These are phyloP conservation scores for Agapetus fuscipes DNA, from an alignment of 2,888 invertebrate species.

Conservation along the genomic window DNA sequence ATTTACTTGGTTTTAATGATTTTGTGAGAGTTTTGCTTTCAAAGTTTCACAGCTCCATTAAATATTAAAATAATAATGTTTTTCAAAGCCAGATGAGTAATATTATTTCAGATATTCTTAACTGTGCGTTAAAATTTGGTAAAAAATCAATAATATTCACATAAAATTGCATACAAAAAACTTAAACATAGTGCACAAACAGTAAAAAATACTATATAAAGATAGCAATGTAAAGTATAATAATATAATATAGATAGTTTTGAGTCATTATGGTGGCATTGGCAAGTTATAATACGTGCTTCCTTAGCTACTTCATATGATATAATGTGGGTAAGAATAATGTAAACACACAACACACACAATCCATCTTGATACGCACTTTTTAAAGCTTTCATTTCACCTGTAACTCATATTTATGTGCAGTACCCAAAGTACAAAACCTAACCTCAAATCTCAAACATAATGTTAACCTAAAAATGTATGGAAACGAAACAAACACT, in stretches of 20 bases:
- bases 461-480: too few relatives aligned
- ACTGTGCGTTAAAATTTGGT: too few relatives aligned
- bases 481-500: too few relatives aligned
- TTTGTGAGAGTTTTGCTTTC: too few relatives aligned
- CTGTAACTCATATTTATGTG: conserved; percentile 14
- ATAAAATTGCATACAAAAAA: not conserved
- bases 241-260: conserved; percentile 3
- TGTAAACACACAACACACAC: conserved; percentile 8
- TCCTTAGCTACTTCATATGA: conserved; percentile 12
- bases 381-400: conserved; percentile 21
- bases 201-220: not conserved
- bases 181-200: not conserved
- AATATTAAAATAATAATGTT: too few relatives aligned
- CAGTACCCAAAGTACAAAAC: conserved; percentile 3
- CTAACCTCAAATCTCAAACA: too few relatives aligned
- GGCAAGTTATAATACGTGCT: conserved; percentile 22
- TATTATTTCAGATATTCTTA: too few relatives aligned
- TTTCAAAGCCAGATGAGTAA: too few relatives aligned
- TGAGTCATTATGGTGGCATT: conserved; percentile 13
- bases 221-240: not conserved
- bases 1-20: too few relatives aligned
- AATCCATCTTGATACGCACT: conserved; percentile 20
- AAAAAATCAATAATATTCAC: too few relatives aligned
- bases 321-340: too few relatives aligned
- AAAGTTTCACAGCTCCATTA: too few relatives aligned